Base-by-base conservation (phyloP, 2,888 invertebrate genomes). In the Ctenicera cuprea region DNA sequence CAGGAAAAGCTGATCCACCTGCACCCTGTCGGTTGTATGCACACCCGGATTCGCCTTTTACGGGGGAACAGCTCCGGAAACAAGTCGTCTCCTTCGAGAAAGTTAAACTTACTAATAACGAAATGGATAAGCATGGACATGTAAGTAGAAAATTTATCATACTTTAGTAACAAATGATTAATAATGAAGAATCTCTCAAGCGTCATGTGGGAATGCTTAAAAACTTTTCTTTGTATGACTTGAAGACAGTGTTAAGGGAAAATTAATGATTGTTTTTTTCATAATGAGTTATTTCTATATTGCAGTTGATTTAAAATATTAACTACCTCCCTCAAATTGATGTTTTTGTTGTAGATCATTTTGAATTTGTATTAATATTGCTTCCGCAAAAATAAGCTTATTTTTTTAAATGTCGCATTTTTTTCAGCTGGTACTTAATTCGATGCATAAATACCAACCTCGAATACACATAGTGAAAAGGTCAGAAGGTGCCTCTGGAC, bases 11-110 rank as follows among this genome's bases (percentile, higher is more conserved):
- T 50, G 98, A 99, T 90, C 98, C 97, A 12, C 97, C 98, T 83
- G 94, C 96, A 37, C 97, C 97, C 76, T 94, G 95, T 78, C 91
- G 98, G 78, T 93, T 98, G 84, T 97, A 97, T 90, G 93, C 96
- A 71, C 98, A 99, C 89, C 98, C 98, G 43, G 98, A 99, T 88
- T 96, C 97, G 74, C 98, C 98, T 75, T 97, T 95, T 88, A 95
- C 95, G 81, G 97, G 97, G 57, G 97, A 98, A 86, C 97, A 98
- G 87, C 92, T 98, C 82, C 92, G 95, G 86, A 97, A 98, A 88
- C 97, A 98, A 89, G 96, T 97, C 85, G 96, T 98, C 84, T 97
- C 97, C 82, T 98, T 98, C 89, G 98, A 99, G 89, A 98, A 98
- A 89, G 96, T 98, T 87, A 98, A 98, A 88, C 92, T 98, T 83